Conservation (phyloP, 1,140 invertebrate genomes). For the Tetranychus cinnabarinus region DNA sequence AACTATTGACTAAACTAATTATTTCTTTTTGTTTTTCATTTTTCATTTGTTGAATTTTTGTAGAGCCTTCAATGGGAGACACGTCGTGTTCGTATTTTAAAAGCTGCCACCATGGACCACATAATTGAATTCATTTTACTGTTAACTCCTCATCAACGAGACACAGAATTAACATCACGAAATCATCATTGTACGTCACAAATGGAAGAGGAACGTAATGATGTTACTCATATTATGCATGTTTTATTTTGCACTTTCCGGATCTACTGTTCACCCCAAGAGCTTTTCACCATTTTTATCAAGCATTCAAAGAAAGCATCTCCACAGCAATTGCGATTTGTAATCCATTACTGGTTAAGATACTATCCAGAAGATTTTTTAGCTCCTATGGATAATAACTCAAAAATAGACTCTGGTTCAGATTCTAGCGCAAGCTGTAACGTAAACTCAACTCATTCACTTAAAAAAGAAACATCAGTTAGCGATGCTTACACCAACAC, state of each 20-base stretch:
- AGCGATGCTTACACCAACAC: neutral
- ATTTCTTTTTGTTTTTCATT: neutral
- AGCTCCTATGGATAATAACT: neutral
- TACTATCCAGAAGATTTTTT: conserved; percentile 11
- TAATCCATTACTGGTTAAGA: conserved; percentile 9
- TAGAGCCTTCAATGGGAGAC: conserved; percentile 81
- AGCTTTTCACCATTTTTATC: conserved; percentile 4
- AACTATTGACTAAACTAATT: neutral
- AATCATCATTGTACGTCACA: no score
- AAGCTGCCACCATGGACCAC: conserved; percentile 83
- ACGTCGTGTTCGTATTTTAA: conserved; percentile 78
- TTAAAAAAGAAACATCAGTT: neutral
- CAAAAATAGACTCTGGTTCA: no score
- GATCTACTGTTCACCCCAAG: conserved; percentile 3
- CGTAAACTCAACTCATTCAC: neutral
- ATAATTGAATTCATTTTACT: conserved; percentile 78
- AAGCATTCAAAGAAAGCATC: neutral
- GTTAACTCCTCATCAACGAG: conserved; percentile 1
- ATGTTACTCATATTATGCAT: conserved; percentile 7
- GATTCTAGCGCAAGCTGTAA: no score
- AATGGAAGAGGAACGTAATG: conserved; percentile 10
- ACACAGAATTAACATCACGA: neutral
- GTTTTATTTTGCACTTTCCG: conserved; percentile 12
- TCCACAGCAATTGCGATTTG: conserved; percentile 7
- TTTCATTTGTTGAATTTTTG: neutral